These are phyloP conservation scores for Pagetopsis macropterus DNA, from an alignment of 2,797 vertebrate genomes.

Conservation along the genomic window DNA sequence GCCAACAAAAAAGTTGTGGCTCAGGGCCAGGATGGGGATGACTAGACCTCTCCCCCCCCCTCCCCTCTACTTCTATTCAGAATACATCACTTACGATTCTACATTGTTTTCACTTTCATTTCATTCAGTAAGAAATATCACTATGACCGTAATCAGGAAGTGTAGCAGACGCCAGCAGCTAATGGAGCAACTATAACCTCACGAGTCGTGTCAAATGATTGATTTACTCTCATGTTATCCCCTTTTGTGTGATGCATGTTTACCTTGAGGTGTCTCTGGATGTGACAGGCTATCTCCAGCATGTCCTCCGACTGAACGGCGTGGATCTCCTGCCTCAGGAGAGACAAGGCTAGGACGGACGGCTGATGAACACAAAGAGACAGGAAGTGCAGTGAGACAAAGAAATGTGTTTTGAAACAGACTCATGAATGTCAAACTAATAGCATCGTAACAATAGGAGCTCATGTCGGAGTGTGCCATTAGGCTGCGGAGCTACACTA, in stretches of 20 bases:
- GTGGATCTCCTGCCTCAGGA: conserved; percentile 92
- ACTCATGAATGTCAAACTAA: neutral
- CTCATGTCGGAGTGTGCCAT: neutral
- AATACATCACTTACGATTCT: too few species aligned
- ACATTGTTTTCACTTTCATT: too few species aligned
- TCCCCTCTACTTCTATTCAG: too few species aligned
- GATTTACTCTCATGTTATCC: neutral
- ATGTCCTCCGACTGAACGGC: conserved; percentile 89
- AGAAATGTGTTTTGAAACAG: neutral
- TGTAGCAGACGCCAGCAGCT: too few species aligned
- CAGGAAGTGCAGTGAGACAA: neutral
- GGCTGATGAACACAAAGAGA: conserved; percentile 79
- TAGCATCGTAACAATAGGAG: neutral
- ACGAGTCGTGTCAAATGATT: neutral
- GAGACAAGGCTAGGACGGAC: conserved; percentile 94
- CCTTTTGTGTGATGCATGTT: conserved; percentile 18
- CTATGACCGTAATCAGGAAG: too few species aligned
- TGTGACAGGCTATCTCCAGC: conserved; percentile 88
- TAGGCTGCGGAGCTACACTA: neutral
- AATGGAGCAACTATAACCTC: neutral
- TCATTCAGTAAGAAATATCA: too few species aligned
- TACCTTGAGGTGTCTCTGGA: conserved; percentile 97
- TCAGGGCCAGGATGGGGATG: too few species aligned
- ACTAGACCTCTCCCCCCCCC: too few species aligned
- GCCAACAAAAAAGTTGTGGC: too few species aligned